Evolutionary conservation across 2,888 invertebrate species (phyloP).

Genomic region (Drosophila maculinotata): DNA sequence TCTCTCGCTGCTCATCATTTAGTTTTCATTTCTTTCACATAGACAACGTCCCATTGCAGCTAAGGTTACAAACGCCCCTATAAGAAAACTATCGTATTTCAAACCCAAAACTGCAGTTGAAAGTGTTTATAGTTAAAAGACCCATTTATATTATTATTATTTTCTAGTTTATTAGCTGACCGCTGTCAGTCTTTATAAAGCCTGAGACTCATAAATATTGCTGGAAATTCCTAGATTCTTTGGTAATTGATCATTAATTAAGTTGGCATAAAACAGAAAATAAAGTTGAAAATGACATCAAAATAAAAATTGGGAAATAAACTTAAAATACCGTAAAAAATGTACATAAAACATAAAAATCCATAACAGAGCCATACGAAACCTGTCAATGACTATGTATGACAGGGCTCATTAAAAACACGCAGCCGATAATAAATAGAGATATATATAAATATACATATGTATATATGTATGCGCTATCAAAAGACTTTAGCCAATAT

Average conservation of each 20-base stretch:
- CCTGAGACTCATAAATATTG: constrained; percentile 29
- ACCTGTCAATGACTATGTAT: constrained; percentile 55
- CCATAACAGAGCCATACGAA: constrained; percentile 53
- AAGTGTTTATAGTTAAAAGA: constrained; percentile 40
- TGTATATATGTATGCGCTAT: constrained; percentile 23
- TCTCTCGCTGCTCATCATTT: neutral
- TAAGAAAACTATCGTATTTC: constrained; percentile 60
- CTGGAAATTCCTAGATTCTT: constrained; percentile 38
- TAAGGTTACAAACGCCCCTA: constrained; percentile 48
- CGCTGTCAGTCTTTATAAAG: constrained; percentile 69
- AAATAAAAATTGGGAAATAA: too few relatives aligned
- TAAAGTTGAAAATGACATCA: constrained; percentile 24
- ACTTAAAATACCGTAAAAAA: constrained; percentile 10
- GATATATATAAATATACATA: constrained; percentile 20
- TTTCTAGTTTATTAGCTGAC: constrained; percentile 52
- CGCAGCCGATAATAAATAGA: constrained; percentile 37
- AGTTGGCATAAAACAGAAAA: constrained; percentile 36
- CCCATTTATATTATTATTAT: constrained; percentile 31
- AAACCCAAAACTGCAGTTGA: constrained; percentile 17
- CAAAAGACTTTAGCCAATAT: constrained; percentile 7
- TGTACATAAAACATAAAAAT: constrained; percentile 26
- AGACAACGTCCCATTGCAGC: constrained; percentile 7
- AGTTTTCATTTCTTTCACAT: neutral
- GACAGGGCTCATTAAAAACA: constrained; percentile 37
- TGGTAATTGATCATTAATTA: constrained; percentile 59